Evolutionary conservation across 2,113 vertebrate genomes (phyloP), one percentile per base, ranked within the genome.

Genomic region (Onychostruthus taczanowskii): DNA sequence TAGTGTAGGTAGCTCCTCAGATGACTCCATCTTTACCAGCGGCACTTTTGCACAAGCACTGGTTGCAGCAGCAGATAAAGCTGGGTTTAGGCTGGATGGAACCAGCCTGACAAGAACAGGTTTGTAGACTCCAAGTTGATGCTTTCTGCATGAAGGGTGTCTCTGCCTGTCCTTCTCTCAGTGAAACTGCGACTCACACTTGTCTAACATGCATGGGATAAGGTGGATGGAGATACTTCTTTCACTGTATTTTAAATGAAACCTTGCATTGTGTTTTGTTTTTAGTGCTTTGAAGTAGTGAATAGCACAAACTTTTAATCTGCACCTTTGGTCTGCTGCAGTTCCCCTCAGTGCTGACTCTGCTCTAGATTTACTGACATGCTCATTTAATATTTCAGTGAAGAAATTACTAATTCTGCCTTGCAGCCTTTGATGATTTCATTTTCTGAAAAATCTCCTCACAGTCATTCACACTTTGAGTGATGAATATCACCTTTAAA

Each of bases 41-140:
- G 98, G 98, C 98, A 99, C 98, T 98, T 99, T 99, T 98, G 98
- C 99, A 95, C 99, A 98, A 98, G 99, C 99, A 87, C 97, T 99
- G 98, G 98, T 99, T 98, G 99, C 98, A 84, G 99, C 99, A 95
- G 99, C 99, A 96, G 99, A 99, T 98, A 99, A 99, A 98, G 99
- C 99, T 96, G 99, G 99, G 94, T 99, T 99, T 98, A 98, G 97
- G 97, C 98, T 99, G 97, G 97, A 99, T 94, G 99, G 99, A 97
- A 99, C 99, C 95, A 99, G 99, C 97, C 98, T 99, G 95, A 98
- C 98, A 91, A 99, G 98, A 98, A 99, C 98, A 99, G 99, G 99
- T 99, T 98, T 98, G 99, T 99, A 97, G 97, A 96, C 81, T 95
- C 94, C 37, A 90, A 97, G 88, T 96, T 82, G 87, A 97, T 91